Evolutionary conservation across 2,888 invertebrate species (phyloP).

Genomic region (Cloeon dipterum): DNA sequence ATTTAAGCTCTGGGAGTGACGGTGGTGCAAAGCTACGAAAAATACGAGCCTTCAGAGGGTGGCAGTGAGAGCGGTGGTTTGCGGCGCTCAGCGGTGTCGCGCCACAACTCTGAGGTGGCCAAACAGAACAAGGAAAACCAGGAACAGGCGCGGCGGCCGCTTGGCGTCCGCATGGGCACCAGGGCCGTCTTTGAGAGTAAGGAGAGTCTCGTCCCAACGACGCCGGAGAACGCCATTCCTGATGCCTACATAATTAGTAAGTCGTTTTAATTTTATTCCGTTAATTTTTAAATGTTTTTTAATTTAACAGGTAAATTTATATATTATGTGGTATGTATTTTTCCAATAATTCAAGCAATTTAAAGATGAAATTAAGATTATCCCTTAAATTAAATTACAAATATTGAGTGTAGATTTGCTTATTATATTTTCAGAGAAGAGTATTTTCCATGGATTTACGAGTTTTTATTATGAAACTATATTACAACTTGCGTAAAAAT

Average conservation of each 20-base stretch:
- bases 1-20: not conserved
- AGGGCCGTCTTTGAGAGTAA: slow-evolving; percentile 34
- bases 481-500: too few relatives aligned
- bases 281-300: not conserved
- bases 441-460: too few relatives aligned
- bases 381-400: too few relatives aligned
- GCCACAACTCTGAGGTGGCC: not conserved
- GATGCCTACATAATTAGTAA: slow-evolving; percentile 30
- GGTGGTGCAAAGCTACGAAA: not conserved
- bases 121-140: slow-evolving; percentile 45
- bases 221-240: slow-evolving; percentile 17
- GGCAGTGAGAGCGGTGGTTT: not conserved
- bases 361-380: too few relatives aligned
- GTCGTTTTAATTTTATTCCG: slow-evolving; percentile 9
- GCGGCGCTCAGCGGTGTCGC: not conserved
- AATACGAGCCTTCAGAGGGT: not conserved
- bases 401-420: too few relatives aligned
- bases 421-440: too few relatives aligned
- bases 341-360: too few relatives aligned
- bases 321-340: too few relatives aligned
- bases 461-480: too few relatives aligned
- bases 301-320: slow-evolving; percentile 1
- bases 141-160: slow-evolving; percentile 22
- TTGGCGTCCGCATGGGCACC: slow-evolving; percentile 53
- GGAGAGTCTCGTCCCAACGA: too few relatives aligned